Conservation (phyloP, 2,888 invertebrate genomes). For the Masnerella sp. region DNA sequence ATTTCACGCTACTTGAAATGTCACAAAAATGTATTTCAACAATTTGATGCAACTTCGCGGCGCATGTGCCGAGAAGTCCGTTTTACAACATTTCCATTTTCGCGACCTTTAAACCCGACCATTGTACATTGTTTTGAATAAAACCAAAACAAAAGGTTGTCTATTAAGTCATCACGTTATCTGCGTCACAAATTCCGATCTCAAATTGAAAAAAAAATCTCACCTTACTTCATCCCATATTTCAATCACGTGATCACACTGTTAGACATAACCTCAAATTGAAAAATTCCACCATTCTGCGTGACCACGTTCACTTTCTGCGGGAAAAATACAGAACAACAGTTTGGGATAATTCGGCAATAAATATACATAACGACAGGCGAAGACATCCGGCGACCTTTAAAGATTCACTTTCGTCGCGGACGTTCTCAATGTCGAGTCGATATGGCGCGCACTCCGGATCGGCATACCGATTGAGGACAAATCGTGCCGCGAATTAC, state of each 20-base stretch:
- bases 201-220: background rate
- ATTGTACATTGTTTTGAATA: slow-evolving; percentile 14
- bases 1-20: background rate
- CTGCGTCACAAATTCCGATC: background rate
- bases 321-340: slow-evolving; percentile 14
- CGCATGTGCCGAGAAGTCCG: background rate
- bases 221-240: too few species aligned
- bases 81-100: slow-evolving; percentile 6
- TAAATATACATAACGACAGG: slow-evolving; percentile 40
- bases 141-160: slow-evolving; percentile 14
- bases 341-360: slow-evolving; percentile 33
- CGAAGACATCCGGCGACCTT: slow-evolving; percentile 51
- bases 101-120: slow-evolving; percentile 12
- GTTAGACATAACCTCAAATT: too few species aligned
- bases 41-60: background rate
- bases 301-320: slow-evolving; percentile 20
- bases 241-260: too few species aligned
- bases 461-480: slow-evolving; percentile 56
- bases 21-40: too few species aligned
- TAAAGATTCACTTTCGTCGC: slow-evolving; percentile 60
- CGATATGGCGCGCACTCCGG: slow-evolving; percentile 29
- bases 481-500: slow-evolving; percentile 59
- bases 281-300: too few species aligned
- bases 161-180: slow-evolving; percentile 24
- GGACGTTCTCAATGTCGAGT: slow-evolving; percentile 53